Evolutionary conservation across 2,113 vertebrate genomes (phyloP).

Genomic region (Arenaria interpres): DNA sequence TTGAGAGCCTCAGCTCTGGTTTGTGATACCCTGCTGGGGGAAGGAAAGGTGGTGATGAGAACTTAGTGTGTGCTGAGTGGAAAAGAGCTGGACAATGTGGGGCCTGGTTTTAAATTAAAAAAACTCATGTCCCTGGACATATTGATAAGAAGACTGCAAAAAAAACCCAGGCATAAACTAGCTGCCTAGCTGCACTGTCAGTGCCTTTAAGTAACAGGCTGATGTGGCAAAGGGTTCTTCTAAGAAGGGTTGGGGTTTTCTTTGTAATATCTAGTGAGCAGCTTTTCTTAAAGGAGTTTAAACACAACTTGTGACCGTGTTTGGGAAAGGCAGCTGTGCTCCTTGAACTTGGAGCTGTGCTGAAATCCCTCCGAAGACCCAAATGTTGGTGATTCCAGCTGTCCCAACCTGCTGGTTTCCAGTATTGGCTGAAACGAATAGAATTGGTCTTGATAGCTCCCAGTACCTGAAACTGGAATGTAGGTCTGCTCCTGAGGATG

Average conservation of each 20-base stretch:
- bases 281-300: not conserved
- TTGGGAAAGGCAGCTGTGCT: not conserved
- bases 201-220: no score
- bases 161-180: not conserved
- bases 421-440: not conserved
- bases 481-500: not conserved
- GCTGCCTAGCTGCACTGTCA: not conserved
- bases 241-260: not conserved
- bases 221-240: not conserved
- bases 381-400: not conserved
- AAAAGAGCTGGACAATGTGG: rapidly evolving
- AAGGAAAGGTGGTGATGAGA: not conserved
- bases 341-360: not conserved
- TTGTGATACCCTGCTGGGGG: not conserved
- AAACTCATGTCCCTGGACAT: rapidly evolving
- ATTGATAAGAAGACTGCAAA: not conserved
- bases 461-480: not conserved
- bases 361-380: not conserved
- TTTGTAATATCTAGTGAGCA: no score
- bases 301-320: not conserved
- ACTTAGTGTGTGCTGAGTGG: not conserved
- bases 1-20: not conserved
- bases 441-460: not conserved
- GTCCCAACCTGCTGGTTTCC: not conserved
- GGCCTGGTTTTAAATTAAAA: not conserved